These are phyloP conservation scores for Drymonia ruficornis DNA, from an alignment of 2,888 invertebrate species.

Conservation along the genomic window DNA sequence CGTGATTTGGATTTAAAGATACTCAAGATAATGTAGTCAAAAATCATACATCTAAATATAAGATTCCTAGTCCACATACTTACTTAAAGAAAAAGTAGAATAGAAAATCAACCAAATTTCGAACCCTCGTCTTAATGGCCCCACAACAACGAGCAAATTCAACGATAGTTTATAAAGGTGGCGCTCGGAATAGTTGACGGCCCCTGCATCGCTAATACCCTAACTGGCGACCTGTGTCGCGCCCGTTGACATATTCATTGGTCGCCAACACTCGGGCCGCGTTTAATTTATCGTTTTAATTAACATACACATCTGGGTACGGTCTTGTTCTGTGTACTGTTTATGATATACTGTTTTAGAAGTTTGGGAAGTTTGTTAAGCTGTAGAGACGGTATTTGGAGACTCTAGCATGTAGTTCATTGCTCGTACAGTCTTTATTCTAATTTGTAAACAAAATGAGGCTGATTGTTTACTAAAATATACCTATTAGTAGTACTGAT, in stretches of 20 bases:
- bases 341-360: constrained; percentile 55
- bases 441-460: too few species aligned
- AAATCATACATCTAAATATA: too few species aligned
- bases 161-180: constrained; percentile 64
- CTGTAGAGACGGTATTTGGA: neutral
- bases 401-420: too few species aligned
- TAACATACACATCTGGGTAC: constrained; percentile 62
- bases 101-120: too few species aligned
- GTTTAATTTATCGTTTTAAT: constrained; percentile 74
- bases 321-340: constrained; percentile 57
- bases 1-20: too few species aligned
- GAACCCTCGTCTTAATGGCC: constrained; percentile 50
- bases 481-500: too few species aligned
- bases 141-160: constrained; percentile 60
- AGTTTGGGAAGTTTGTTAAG: neutral
- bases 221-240: constrained; percentile 55
- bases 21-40: too few species aligned
- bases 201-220: constrained; percentile 64
- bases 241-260: constrained; percentile 69
- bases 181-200: constrained; percentile 65
- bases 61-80: too few species aligned
- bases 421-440: too few species aligned
- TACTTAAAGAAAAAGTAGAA: too few species aligned
- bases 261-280: constrained; percentile 53
- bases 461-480: too few species aligned